phyloP scores from a whole-genome alignment of 2,113 vertebrate species.

The Apteryx owenii region DNA sequence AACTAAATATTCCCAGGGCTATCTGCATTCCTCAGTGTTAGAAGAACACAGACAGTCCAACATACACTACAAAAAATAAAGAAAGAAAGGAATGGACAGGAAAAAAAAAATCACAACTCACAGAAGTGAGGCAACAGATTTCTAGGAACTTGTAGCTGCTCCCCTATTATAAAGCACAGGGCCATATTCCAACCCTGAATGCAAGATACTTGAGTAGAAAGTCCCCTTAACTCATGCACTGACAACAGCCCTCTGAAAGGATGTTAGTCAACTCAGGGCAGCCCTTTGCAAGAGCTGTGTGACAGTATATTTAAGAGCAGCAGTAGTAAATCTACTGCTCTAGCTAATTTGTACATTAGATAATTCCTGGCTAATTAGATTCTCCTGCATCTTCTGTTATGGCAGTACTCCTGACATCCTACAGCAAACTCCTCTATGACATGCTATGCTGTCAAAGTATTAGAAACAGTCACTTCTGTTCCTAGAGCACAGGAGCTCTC shows the following conservation, averaged over 20 bases:
- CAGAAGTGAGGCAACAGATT: background rate
- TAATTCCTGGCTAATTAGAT: background rate
- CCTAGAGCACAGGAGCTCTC: background rate
- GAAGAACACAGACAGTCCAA: background rate
- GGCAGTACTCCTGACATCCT: background rate
- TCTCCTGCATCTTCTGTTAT: background rate
- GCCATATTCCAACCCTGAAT: background rate
- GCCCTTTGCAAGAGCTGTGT: background rate
- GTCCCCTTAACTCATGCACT: background rate
- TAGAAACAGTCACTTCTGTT: background rate
- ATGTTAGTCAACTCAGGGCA: background rate
- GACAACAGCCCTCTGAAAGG: background rate
- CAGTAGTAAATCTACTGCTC: background rate
- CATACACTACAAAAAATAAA: background rate
- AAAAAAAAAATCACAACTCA: background rate
- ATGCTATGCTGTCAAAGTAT: rapidly evolving
- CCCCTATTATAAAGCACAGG: rapidly evolving
- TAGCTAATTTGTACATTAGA: background rate
- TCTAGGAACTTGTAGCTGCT: background rate
- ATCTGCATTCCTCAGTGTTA: background rate
- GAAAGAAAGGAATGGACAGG: no score
- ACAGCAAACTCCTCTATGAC: rapidly evolving
- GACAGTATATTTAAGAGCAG: background rate
- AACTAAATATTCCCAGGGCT: background rate
- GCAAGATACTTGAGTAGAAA: background rate